These are phyloP conservation scores for Limnephilus lunatus DNA, from an alignment of 2,888 invertebrate species.

Conservation along the genomic window DNA sequence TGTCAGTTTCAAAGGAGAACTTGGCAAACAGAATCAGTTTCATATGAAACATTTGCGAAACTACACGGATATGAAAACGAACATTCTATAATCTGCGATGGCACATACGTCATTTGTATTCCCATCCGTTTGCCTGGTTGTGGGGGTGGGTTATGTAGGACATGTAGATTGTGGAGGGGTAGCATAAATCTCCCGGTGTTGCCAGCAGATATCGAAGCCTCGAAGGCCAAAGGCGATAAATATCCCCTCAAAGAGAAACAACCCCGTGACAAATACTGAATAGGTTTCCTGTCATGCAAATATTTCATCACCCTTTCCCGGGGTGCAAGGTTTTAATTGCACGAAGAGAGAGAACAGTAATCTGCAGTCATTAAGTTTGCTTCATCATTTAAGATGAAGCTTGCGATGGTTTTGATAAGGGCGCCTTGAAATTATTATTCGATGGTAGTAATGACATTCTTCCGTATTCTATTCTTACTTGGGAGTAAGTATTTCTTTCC, in stretches of 20 bases:
- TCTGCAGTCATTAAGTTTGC: not conserved
- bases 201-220: slow-evolving; percentile 22
- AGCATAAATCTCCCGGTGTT: slow-evolving; percentile 24
- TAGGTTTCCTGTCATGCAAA: slow-evolving; percentile 5
- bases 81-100: not conserved
- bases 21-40: too few relatives aligned
- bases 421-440: not conserved
- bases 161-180: not conserved
- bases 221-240: slow-evolving; percentile 12
- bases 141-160: not conserved
- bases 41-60: not conserved
- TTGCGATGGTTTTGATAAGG: not conserved
- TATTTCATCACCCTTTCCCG: not conserved
- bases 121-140: not conserved
- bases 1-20: not conserved
- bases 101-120: not conserved
- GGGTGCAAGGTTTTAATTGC: not conserved
- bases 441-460: not conserved
- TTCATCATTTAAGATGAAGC: not conserved
- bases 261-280: slow-evolving; percentile 16
- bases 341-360: not conserved
- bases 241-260: not conserved
- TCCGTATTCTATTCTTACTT: too few relatives aligned
- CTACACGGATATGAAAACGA: not conserved
- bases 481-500: too few relatives aligned